Base-by-base conservation (phyloP, 1,140 invertebrate genomes). In the Amyelois transitella region DNA sequence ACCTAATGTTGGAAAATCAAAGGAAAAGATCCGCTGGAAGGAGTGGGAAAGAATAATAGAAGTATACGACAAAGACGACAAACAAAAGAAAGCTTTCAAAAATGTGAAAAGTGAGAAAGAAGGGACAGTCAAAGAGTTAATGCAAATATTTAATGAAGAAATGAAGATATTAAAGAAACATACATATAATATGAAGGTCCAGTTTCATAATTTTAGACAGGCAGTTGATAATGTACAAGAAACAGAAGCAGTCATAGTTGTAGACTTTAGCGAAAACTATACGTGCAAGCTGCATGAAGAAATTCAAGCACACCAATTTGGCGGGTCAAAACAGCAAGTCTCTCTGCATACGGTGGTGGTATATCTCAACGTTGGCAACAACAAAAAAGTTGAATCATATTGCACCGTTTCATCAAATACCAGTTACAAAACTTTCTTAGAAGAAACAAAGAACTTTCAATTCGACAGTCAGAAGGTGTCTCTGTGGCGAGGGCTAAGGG, bases 141-240 rank as follows among this genome's bases (percentile, higher is more conserved):
- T 57, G 6, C 6, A 52, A 18, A 52, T 25, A 25, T 64, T 58
- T 52, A 22, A 60, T n/a, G 6, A 57, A 44, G 45, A 12, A 6
- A 17, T 53, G 10, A 17, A 18, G 8, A 22, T 4, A 10, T 55
- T 58, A 14, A 61, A 57, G 18, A 60, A 48, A 28, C 60, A 66
- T 55, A 51, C 63, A 12, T 63, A 56, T 18, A 60, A 60, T 38
- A 67, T 63, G 0, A 67, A 60, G 50, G 24, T 19, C 12, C 65
- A 67, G 43, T 63, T 48, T 21, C 44, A 18, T 25, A 53, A 28
- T 51, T 68, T 54, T 21, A 8, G 56, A 50, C 14, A 45, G 0
- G 53, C 49, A 24, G 49, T 62, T 18, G 55, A 60, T 51, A 6
- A 43, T 19, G 47, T 69, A 8, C 19, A 3, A 55, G 12, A 19